Evolutionary conservation across 2,888 invertebrate genomes (phyloP), one percentile per base, ranked within the genome.

Genomic region (Neoscelio sp.): DNA sequence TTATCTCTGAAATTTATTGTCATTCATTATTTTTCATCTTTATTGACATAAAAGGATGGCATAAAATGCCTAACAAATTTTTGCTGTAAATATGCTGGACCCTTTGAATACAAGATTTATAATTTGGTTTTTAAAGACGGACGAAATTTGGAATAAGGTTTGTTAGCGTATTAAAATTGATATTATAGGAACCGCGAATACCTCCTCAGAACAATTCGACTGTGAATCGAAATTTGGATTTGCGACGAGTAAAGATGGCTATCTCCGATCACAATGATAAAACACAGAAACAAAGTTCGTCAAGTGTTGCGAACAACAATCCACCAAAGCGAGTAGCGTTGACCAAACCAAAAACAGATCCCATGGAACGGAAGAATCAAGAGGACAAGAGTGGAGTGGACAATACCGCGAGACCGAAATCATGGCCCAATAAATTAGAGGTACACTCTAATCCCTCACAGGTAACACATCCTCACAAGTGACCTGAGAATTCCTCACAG

Each of bases 201-300:
- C 78, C 87, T 38, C 80, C 86, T 12, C 79, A 86, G 2, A 87
- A 79, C 79, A 88, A 88, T 2, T 86, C 89, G 1, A 82, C 83
- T 7, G 78, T 83, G 1, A 88, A 82, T 48, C 86, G 90, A 26
- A 89, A 84, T 44, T 83, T 90, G 18, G 91, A 91, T 81, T 83
- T 91, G 28, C 88, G 89, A n/a, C 89, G 88, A 78, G 90, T 91
- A 1, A 91, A 90, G 82, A 87, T 90, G 86, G 90, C 87, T 0
- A 91, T 91, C 75, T 88, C 89, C 2, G 90, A 91, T 44, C 90
- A 90, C 60, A 89, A 85, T 58, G 89, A 89, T 35, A 88, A 86
- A 82, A 84, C 85, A 0, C 76, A 83, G 2, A 89, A 88, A 54
- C 88, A 85, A 56, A 81, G 58, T 8, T 78, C 78, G 20, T 62